Base-by-base conservation (phyloP, 2,113 vertebrate species). In the Coregonus clupeaformis region DNA sequence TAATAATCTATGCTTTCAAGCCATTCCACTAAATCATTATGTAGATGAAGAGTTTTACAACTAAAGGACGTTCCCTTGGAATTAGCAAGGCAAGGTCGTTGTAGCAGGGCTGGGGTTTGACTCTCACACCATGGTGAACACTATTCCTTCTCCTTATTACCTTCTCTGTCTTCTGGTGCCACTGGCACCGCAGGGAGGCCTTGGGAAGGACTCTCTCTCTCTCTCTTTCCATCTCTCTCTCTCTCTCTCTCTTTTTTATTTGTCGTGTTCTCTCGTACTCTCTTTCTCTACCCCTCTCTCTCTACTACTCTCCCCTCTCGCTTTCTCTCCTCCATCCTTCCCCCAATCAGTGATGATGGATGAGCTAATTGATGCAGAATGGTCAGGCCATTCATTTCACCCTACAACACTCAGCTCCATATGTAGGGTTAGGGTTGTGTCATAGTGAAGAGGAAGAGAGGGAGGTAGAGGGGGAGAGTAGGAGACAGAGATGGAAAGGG, bases 331-430 rank as follows among this genome's bases (percentile, higher is more conserved):
- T 11, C 27, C 45, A 32, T n/a, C 42, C 18, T 14, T 30, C 55
- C 75, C 72, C 80, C 72, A 73, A 89, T 89, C 89, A 86, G 74
- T 75, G 76, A 69, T 92, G 90, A 92, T 92, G 89, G 90, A 93
- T 92, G 89, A 85, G 87, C 89, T 93, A 92, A 93, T 92, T 92
- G 91, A 92, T 91, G 82, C 77, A 74, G 85, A 90, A 86, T 86
- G 86, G 92, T 88, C 78, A 80, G 90, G 74, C 84, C 88, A 88
- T 93, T 91, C 84, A 89, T 90, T 91, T 89, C 79, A 75, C 80
- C 82, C 78, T 82, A 85, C 87, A 89, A 83, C 80, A 82, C 79
- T 67, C 25, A 67, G 64, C 64, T 36, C 64, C 64, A n/a, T 89
- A 92, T 92, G 89, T 87, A 85, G 84, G 81, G 77, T 83, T 87